phyloP scores from a whole-genome alignment of 2,888 invertebrate genomes.

The Morpho helenor region DNA sequence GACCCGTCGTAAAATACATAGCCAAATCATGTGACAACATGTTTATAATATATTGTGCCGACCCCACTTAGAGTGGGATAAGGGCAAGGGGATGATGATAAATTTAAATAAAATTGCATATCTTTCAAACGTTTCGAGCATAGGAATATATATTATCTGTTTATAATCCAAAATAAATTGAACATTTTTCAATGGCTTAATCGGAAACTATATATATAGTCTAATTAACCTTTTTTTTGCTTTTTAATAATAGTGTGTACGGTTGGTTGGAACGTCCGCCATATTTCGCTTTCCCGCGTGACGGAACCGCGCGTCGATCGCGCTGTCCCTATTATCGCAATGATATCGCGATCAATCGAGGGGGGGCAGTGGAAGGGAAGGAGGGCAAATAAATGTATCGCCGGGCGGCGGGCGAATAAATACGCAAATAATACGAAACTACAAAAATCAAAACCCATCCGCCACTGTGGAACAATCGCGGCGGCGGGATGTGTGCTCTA shows the following conservation, averaged over 20 bases:
- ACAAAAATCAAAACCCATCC: constrained; percentile 80
- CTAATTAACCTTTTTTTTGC: too few relatives aligned
- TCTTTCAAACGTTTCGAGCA: background rate
- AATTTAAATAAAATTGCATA: background rate
- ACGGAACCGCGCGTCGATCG: constrained; percentile 62
- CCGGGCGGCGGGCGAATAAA: constrained; percentile 76
- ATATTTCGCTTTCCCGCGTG: constrained; percentile 59
- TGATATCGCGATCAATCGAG: constrained; percentile 79
- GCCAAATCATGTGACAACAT: too few relatives aligned
- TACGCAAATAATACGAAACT: constrained; percentile 80
- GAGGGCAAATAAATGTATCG: constrained; percentile 74
- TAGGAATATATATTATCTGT: too few relatives aligned
- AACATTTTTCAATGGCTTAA: too few relatives aligned
- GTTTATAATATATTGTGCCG: too few relatives aligned
- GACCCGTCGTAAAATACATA: too few relatives aligned
- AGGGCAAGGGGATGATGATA: too few relatives aligned
- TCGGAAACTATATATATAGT: too few relatives aligned
- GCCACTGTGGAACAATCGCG: constrained; percentile 61
- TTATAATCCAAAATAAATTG: too few relatives aligned
- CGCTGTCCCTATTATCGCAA: constrained; percentile 73
- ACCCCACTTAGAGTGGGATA: too few relatives aligned
- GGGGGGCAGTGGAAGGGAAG: constrained; percentile 33
- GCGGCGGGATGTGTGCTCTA: constrained; percentile 45
- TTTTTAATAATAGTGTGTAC: constrained; percentile 28
- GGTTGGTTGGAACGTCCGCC: constrained; percentile 42